These are phyloP conservation scores for Leucophenga maculata DNA, from an alignment of 2,888 invertebrate species.

Conservation along the genomic window DNA sequence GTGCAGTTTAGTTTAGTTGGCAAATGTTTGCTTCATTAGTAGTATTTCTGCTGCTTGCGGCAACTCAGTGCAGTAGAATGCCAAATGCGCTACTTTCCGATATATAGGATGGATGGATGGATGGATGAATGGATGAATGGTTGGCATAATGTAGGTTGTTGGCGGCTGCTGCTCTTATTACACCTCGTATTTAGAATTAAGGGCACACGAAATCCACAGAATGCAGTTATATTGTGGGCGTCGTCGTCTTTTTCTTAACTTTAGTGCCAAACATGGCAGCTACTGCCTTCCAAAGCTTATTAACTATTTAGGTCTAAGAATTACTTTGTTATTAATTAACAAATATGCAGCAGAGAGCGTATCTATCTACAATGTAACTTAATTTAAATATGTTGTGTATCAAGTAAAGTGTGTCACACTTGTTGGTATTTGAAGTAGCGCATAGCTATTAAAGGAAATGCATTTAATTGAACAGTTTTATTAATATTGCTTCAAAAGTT, in stretches of 20 bases:
- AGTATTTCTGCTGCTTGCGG: constrained; percentile 14
- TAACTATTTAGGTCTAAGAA: constrained; percentile 11
- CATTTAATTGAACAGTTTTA: too few species aligned
- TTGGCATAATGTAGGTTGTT: not conserved
- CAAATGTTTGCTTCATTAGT: constrained; percentile 28
- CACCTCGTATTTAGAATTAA: too few species aligned
- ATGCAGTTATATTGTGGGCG: too few species aligned
- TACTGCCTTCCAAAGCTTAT: constrained; percentile 4
- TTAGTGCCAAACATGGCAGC: not conserved
- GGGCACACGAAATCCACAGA: too few species aligned
- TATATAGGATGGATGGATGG: not conserved
- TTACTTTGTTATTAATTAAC: not conserved
- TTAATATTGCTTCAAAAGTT: too few species aligned
- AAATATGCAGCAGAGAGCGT: too few species aligned
- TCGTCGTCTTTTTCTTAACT: not conserved
- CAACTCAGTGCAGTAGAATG: not conserved
- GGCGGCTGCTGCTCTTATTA: not conserved
- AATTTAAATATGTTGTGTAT: too few species aligned
- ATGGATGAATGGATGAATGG: not conserved
- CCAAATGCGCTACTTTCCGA: constrained; percentile 1
- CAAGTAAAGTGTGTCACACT: too few species aligned
- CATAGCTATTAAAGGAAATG: too few species aligned
- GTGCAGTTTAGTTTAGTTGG: constrained; percentile 29
- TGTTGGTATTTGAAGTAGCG: too few species aligned
- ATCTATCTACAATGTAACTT: too few species aligned